Conservation (phyloP, 2,888 invertebrate genomes). For the Drosophila buzzatii region DNA sequence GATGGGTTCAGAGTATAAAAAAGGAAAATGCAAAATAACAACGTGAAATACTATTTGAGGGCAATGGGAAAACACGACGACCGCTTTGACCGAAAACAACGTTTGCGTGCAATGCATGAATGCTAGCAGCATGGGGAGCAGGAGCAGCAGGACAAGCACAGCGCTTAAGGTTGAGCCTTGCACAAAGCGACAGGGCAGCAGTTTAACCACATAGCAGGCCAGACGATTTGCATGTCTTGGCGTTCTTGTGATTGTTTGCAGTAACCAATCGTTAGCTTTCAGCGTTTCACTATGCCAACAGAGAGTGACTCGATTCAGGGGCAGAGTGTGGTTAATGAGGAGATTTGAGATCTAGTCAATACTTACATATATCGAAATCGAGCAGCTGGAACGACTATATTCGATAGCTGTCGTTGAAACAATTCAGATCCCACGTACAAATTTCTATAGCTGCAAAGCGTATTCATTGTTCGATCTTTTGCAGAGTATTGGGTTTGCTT, state of each 20-base stretch:
- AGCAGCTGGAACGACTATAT: neutral
- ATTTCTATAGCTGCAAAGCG: neutral
- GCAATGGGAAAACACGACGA: constrained; percentile 20
- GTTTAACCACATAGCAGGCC: constrained; percentile 34
- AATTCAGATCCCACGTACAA: neutral
- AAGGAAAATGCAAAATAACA: constrained; percentile 35
- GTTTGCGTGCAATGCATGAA: constrained; percentile 58
- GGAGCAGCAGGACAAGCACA: neutral
- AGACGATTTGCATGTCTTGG: constrained; percentile 29
- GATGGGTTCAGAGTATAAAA: too few species aligned
- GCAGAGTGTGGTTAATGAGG: neutral
- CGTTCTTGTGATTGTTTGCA: constrained; percentile 53
- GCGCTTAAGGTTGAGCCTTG: neutral
- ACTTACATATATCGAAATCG: too few species aligned
- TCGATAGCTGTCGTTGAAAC: neutral
- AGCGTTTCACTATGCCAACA: neutral
- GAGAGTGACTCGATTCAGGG: neutral
- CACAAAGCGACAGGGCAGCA: constrained; percentile 10
- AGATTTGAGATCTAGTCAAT: neutral
- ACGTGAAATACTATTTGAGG: constrained; percentile 31
- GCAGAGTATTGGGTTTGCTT: neutral
- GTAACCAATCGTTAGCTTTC: constrained; percentile 30
- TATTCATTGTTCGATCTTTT: neutral
- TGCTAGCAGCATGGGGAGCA: neutral
- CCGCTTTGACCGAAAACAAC: constrained; percentile 21